Evolutionary conservation across 2,888 invertebrate species (phyloP), one percentile per base, ranked within the genome.

Genomic region (Pocota personata): DNA sequence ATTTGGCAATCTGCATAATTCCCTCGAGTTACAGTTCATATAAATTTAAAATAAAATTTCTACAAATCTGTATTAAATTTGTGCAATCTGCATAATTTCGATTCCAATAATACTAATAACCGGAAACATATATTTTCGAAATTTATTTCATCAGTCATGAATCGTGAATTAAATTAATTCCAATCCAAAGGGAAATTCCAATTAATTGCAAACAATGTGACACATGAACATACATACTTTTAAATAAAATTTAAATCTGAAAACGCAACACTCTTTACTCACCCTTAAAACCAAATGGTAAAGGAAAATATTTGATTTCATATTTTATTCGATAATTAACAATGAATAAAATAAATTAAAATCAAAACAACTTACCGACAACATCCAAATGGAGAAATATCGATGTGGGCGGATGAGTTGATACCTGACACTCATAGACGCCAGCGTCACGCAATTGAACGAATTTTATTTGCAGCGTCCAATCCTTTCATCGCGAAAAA

Each of bases 391-490:
- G 95, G 88, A 97, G 93, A 93, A 97, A 97, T 93, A 97, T 97
- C 93, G 97, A 97, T 87, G 96, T 96, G 89, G 97, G 97, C 87
- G 97, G 97, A 94, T 97, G 97, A 57, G 97, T 97, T 32, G 97
- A 97, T 76, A 97, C 97, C 94, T 97, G 97, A 92, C 97, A 97
- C 93, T 97, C 97, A 93, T 97, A 97, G 89, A 96, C 93, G 66
- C 97, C 97, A 37, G 96, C 97, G 91, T 98, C 97, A 88, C 97
- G 94, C 89, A 95, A 94, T 92, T 97, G 97, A 71, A 97, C 97
- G 93, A 96, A 97, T 92, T 96, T 96, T 91, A 98, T 97, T 94
- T 97, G 97, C 86, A 98, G 93, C 84, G 97, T 97, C 97, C 97
- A 98, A 93, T 97, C 97, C 96, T 96, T 93, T 24, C 76, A 75